Evolutionary conservation across 2,113 vertebrate species (phyloP), one percentile per base, ranked within the genome.

Genomic region (Pyrgilauda ruficollis): DNA sequence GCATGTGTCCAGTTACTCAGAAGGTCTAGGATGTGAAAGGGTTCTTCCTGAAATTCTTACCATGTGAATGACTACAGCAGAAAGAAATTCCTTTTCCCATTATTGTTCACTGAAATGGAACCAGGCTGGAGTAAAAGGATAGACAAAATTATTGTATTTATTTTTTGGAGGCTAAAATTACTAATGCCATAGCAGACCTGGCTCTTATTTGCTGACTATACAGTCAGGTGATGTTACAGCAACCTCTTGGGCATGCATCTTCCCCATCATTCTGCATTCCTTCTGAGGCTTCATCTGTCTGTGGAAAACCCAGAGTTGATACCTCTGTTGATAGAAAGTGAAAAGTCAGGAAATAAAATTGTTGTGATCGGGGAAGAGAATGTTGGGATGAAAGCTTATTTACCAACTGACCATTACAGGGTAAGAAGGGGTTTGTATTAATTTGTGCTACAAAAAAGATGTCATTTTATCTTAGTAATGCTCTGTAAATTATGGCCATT

Each of bases 201-300:
- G 16, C 24, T 53, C 11, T 3, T 79, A 33, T 17, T 74, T 84
- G 28, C 33, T 35, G 49, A 33, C 1, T 0, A 0, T n/a, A 27
- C 23, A 43, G 58, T 47, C 81, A 63, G 35, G 39, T 87, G 73
- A 47, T 59, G 37, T 76, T 80, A 62, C 10, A 72, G 39, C 73
- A 89, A 2, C 46, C 27, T 67, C 15, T 50, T 27, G 26, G 47
- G 30, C 4, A 5, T 55, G 43, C 44, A 46, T 35, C 66, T 87
- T 87, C 35, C 10, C 35, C 11, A 23, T 63, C 33, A 24, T 63
- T 84, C 55, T 81, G 47, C 28, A 24, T 82, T 92, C 27, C 7
- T 82, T n/a, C 49, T 52, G 75, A 88, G 49, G 11, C 31, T 81
- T 84, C 39, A 9, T 21, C 59, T 84, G 37, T 49, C 50, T 66